A percentile compares a stretch with the other conserved stretches of the same genome.
These are phyloP conservation scores for Aplidium turbinatum DNA, from an alignment of 23 tunicate species.

Conservation along the genomic window DNA sequence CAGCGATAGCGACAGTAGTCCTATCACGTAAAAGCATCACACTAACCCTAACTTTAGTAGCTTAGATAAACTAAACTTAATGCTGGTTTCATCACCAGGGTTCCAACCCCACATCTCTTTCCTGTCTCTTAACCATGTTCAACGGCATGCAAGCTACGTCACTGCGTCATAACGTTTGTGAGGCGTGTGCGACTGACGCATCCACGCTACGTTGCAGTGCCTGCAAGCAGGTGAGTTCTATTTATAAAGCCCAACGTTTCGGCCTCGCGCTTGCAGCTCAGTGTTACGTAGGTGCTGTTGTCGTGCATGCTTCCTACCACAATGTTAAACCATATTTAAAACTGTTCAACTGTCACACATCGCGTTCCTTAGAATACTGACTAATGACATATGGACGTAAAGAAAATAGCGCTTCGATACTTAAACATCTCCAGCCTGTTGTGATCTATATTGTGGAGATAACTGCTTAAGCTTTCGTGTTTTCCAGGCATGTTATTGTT, in stretches of 20 bases:
- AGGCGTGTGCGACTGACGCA: constrained; percentile 48
- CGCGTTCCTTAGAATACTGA: too few species aligned
- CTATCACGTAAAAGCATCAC: too few species aligned
- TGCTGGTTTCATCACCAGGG: constrained; percentile 50
- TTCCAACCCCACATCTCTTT: constrained; percentile 61
- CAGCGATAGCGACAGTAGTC: too few species aligned
- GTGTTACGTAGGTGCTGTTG: not conserved
- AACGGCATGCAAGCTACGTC: constrained; percentile 66
- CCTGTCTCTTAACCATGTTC: constrained; percentile 63
- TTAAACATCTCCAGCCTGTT: not conserved
- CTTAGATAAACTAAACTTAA: too few species aligned
- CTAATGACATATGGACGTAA: too few species aligned
- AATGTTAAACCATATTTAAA: too few species aligned
- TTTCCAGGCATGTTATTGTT: constrained; percentile 75
- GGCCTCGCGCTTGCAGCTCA: not conserved
- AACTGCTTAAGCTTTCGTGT: too few species aligned
- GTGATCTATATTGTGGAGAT: too few species aligned
- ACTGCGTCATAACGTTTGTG: constrained; percentile 45
- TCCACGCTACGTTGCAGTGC: constrained; percentile 65
- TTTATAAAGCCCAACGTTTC: not conserved
- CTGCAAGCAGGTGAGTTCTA: constrained; percentile 77
- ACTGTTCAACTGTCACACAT: too few species aligned
- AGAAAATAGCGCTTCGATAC: too few species aligned
- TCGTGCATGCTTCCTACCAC: too few species aligned
- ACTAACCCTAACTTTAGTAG: too few species aligned